Evolutionary conservation across 2,797 vertebrate species (phyloP).

Genomic region (Myotis daubentonii): DNA sequence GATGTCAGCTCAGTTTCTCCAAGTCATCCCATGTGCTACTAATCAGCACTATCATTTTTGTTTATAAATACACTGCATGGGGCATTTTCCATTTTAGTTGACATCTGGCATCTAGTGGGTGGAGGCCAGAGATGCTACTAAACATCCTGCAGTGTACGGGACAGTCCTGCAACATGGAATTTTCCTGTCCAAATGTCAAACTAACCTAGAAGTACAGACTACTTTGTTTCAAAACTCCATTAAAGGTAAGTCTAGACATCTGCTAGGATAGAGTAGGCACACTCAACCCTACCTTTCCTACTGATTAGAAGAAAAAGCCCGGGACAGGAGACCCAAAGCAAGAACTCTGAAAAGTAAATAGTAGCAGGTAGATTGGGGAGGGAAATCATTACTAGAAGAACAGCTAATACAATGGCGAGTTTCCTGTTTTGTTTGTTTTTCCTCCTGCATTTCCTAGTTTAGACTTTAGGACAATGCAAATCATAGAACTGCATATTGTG

Average conservation of each 20-base stretch:
- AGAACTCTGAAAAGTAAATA: neutral
- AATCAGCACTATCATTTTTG: neutral
- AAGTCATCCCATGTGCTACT: neutral
- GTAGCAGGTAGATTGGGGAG: neutral
- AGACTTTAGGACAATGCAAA: neutral
- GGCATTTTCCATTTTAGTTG: neutral
- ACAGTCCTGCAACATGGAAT: neutral
- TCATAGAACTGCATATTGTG: rapidly evolving
- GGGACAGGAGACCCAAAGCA: neutral
- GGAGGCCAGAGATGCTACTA: neutral
- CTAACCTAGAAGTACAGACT: neutral
- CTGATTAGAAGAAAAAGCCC: neutral
- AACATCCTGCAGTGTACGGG: neutral
- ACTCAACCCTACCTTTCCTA: neutral
- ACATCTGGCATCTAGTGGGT: neutral
- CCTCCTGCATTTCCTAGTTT: neutral
- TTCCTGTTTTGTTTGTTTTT: neutral
- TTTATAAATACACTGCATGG: neutral
- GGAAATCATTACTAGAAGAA: neutral
- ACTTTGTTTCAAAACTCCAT: neutral
- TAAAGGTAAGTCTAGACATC: neutral
- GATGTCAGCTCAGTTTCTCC: neutral
- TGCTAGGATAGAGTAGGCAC: neutral
- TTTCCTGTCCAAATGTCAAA: neutral
- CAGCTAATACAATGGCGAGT: neutral